Conservation (phyloP, 2,888 invertebrate genomes). For the Hofmannophila pseudospretella region DNA sequence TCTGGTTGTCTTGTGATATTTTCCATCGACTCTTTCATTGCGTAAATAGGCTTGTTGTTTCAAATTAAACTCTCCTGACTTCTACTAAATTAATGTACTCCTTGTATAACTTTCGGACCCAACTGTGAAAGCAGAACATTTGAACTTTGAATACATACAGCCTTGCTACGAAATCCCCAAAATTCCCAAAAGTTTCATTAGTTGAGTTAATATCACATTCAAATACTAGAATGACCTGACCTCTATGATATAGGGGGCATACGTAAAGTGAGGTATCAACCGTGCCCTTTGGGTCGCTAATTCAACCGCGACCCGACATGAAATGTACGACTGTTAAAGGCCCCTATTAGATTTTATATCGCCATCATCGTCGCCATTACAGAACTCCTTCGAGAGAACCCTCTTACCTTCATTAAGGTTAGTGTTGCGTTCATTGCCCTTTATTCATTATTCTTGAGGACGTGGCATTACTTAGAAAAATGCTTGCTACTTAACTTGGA, state of each 20-base stretch:
- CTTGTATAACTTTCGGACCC: too few relatives aligned
- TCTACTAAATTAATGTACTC: too few relatives aligned
- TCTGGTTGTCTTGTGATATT: background rate
- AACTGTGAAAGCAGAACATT: background rate
- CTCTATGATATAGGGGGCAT: slow-evolving; percentile 11
- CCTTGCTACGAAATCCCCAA: background rate
- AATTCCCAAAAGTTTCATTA: slow-evolving; percentile 10
- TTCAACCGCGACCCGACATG: slow-evolving; percentile 22
- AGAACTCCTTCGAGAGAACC: slow-evolving; percentile 49
- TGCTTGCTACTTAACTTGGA: slow-evolving; percentile 42
- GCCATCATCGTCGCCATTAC: slow-evolving; percentile 56
- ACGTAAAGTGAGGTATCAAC: slow-evolving; percentile 10
- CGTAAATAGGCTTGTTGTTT: too few relatives aligned
- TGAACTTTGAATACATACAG: background rate
- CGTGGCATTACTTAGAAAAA: slow-evolving; percentile 53
- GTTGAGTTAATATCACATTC: slow-evolving; percentile 6
- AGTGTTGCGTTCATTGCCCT: slow-evolving; percentile 39
- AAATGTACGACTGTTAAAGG: slow-evolving; percentile 44
- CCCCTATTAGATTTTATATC: slow-evolving; percentile 66
- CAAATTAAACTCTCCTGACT: too few relatives aligned
- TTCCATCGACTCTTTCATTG: background rate
- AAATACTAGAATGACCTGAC: slow-evolving; percentile 9
- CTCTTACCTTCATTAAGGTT: slow-evolving; percentile 59
- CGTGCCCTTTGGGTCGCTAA: slow-evolving; percentile 29
- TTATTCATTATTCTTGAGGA: slow-evolving; percentile 64